phyloP scores from a whole-genome alignment of 2,797 vertebrate species.

The Miichthys miiuy region DNA sequence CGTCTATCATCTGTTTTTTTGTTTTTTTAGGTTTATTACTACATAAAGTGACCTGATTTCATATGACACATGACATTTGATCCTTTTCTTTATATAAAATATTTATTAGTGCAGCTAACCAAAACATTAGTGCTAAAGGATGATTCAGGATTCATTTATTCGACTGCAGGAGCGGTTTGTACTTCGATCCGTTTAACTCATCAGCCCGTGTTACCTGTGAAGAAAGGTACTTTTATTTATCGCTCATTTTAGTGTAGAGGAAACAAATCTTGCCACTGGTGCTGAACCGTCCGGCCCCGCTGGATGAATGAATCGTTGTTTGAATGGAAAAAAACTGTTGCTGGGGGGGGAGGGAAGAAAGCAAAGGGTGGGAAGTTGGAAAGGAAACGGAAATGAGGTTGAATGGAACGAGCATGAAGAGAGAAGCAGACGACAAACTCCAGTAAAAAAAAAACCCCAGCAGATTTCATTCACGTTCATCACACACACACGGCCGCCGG shows the following conservation, averaged over 20 bases:
- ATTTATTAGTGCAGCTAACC: background rate
- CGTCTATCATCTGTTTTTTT: no score
- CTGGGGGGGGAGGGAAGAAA: constrained; percentile 36
- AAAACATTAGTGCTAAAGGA: no score
- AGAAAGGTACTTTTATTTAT: background rate
- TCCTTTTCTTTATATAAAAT: background rate
- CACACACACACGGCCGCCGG: constrained; percentile 28
- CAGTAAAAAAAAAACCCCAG: constrained; percentile 38
- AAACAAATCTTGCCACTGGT: constrained; percentile 60
- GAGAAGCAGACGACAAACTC: constrained; percentile 52
- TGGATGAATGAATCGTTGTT: constrained; percentile 71
- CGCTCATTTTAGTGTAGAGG: constrained; percentile 40
- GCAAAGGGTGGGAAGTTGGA: constrained; percentile 41
- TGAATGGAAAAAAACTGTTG: constrained; percentile 60
- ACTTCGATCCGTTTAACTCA: no score
- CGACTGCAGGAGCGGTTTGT: background rate
- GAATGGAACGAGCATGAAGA: constrained; percentile 58
- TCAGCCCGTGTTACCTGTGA: background rate
- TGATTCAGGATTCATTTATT: no score
- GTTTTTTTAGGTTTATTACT: background rate
- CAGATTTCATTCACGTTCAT: constrained; percentile 46
- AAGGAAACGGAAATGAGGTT: constrained; percentile 66
- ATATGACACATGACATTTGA: background rate
- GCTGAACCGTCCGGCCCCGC: constrained; percentile 48
- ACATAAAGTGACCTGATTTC: background rate